phyloP scores from a whole-genome alignment of 2,888 invertebrate species.

The Acleris holmiana region DNA sequence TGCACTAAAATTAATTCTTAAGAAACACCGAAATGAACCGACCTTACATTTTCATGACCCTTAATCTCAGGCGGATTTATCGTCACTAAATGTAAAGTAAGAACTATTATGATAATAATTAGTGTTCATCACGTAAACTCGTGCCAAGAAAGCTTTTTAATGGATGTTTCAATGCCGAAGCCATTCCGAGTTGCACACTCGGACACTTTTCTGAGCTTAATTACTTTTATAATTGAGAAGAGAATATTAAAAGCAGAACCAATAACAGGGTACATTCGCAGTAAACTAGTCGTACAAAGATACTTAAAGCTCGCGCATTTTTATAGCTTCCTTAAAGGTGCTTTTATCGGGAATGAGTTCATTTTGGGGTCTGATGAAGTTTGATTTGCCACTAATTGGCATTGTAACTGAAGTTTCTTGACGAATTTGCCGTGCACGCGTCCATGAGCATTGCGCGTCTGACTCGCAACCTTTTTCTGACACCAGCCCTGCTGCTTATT shows the following conservation, averaged over 20 bases:
- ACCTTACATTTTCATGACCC: slow-evolving; percentile 59
- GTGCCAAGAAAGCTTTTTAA: slow-evolving; percentile 42
- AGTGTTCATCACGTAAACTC: slow-evolving; percentile 37
- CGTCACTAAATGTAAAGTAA: slow-evolving; percentile 57
- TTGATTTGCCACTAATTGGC: slow-evolving; percentile 17
- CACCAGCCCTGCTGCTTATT: background rate
- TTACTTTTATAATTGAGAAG: slow-evolving; percentile 12
- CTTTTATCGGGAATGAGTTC: background rate
- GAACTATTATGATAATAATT: slow-evolving; percentile 50
- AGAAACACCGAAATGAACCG: slow-evolving; percentile 53
- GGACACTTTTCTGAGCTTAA: slow-evolving; percentile 22
- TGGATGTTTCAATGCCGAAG: slow-evolving; percentile 43
- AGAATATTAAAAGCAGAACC: slow-evolving; percentile 8
- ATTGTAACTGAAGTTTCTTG: slow-evolving; percentile 13
- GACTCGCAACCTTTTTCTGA: background rate
- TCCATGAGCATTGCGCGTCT: background rate
- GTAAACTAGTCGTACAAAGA: background rate
- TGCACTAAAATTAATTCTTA: slow-evolving; percentile 62
- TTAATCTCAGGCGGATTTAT: slow-evolving; percentile 58
- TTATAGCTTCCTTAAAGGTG: slow-evolving; percentile 26
- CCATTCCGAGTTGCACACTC: slow-evolving; percentile 16
- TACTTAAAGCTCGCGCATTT: slow-evolving; percentile 7
- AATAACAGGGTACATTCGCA: slow-evolving; percentile 8
- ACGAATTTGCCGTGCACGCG: background rate
- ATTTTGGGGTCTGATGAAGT: slow-evolving; percentile 2